phyloP scores from a whole-genome alignment of 2,797 vertebrate genomes.

The Notamacropus eugenii region DNA sequence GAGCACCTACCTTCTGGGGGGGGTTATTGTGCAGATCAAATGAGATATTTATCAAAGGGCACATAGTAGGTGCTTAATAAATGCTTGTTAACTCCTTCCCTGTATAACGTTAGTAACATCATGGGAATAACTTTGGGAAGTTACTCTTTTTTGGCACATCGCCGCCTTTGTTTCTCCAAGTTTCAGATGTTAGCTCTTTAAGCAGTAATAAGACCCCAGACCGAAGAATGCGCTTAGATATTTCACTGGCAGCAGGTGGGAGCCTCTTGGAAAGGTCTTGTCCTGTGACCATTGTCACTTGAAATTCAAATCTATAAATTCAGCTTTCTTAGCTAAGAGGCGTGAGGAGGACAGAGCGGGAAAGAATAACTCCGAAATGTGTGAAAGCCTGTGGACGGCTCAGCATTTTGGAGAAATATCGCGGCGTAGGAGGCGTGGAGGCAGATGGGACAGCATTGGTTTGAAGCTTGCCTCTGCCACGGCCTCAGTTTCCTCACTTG shows the following conservation, averaged over 20 bases:
- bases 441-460: not conserved
- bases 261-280: not conserved
- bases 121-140: not conserved
- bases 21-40: not conserved
- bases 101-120: not conserved
- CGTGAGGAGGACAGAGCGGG: not conserved
- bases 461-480: not conserved
- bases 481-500: not conserved
- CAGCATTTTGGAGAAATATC: constrained; percentile 17
- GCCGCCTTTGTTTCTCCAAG: not conserved
- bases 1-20: not conserved
- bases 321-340: not conserved
- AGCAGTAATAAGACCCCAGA: not conserved
- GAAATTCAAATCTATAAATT: not conserved
- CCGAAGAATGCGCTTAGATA: not conserved
- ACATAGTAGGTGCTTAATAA: not conserved
- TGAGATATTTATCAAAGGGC: not conserved
- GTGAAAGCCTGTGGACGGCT: constrained; percentile 38
- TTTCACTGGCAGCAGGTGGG: too few species aligned
- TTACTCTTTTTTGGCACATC: not conserved
- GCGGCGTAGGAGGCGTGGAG: not conserved
- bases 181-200: not conserved
- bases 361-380: constrained; percentile 5
- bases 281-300: not conserved
- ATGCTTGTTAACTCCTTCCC: not conserved